Evolutionary conservation across 1,140 invertebrate genomes (phyloP).

Genomic region (Heterodera carotae): DNA sequence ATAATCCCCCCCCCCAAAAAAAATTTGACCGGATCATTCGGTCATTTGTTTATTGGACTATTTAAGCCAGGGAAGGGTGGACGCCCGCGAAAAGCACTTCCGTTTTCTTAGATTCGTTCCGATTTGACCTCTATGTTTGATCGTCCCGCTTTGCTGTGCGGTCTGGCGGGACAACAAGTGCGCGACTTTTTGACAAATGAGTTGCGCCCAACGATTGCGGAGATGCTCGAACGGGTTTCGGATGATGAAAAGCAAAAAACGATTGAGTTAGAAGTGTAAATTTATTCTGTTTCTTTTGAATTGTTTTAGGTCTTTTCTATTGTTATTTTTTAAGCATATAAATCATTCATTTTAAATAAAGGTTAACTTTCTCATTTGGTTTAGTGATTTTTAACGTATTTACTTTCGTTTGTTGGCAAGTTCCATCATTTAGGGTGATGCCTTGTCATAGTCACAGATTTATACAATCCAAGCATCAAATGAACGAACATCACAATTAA

Average conservation of each 20-base stretch:
- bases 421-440: no score
- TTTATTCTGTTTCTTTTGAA: not conserved
- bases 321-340: no score
- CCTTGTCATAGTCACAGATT: no score
- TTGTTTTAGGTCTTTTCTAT: no score
- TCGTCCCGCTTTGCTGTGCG: constrained; percentile 54
- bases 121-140: constrained; percentile 48
- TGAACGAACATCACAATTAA: no score
- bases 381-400: no score
- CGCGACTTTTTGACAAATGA: constrained; percentile 52
- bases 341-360: no score
- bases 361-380: no score
- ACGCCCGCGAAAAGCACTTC: no score
- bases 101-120: constrained; percentile 45
- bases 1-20: no score
- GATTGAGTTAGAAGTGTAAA: not conserved
- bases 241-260: not conserved
- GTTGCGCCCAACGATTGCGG: constrained; percentile 48
- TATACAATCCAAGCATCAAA: no score
- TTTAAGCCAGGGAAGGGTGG: not conserved
- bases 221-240: not conserved
- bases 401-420: no score
- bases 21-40: constrained; percentile 11
- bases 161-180: constrained; percentile 53
- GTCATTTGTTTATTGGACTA: not conserved